Evolutionary conservation across 2,113 vertebrate species (phyloP).

Genomic region (Pelodiscus sinensis): DNA sequence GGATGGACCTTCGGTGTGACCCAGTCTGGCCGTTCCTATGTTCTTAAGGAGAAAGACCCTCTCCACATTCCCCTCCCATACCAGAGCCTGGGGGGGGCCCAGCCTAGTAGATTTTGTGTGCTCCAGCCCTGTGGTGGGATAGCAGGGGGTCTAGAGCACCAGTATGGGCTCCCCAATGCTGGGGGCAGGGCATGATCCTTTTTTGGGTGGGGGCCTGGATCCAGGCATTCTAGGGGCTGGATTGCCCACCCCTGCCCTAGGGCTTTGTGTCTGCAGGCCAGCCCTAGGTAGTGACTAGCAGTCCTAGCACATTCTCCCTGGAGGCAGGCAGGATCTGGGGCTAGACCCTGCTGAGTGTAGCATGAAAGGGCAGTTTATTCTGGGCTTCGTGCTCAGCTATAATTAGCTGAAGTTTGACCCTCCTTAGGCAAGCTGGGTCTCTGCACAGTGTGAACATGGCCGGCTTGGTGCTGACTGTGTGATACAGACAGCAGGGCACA

Average conservation of each 20-base stretch:
- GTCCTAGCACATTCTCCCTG: constrained; percentile 50
- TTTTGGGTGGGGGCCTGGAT: too few relatives aligned
- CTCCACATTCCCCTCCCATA: too few relatives aligned
- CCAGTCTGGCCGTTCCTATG: too few relatives aligned
- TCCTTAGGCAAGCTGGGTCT: neutral
- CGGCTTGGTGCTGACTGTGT: neutral
- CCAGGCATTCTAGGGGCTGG: too few relatives aligned
- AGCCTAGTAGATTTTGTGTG: too few relatives aligned
- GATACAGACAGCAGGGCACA: neutral
- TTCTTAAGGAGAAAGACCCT: too few relatives aligned
- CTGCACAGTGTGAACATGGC: neutral
- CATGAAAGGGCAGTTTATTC: constrained; percentile 67
- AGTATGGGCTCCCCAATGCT: too few relatives aligned
- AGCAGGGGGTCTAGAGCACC: too few relatives aligned
- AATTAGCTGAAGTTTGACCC: constrained; percentile 61
- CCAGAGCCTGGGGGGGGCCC: too few relatives aligned
- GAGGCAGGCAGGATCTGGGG: constrained; percentile 58
- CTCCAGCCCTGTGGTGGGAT: too few relatives aligned
- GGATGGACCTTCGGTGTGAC: too few relatives aligned
- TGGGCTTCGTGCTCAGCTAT: constrained; percentile 47
- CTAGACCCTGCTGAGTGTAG: constrained; percentile 20
- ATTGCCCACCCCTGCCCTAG: neutral
- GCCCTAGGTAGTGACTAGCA: constrained; percentile 38
- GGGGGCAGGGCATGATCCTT: too few relatives aligned
- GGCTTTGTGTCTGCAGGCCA: constrained; percentile 62